Evolutionary conservation across 2,113 vertebrate species (phyloP).

Genomic region (Mesitornis unicolor): DNA sequence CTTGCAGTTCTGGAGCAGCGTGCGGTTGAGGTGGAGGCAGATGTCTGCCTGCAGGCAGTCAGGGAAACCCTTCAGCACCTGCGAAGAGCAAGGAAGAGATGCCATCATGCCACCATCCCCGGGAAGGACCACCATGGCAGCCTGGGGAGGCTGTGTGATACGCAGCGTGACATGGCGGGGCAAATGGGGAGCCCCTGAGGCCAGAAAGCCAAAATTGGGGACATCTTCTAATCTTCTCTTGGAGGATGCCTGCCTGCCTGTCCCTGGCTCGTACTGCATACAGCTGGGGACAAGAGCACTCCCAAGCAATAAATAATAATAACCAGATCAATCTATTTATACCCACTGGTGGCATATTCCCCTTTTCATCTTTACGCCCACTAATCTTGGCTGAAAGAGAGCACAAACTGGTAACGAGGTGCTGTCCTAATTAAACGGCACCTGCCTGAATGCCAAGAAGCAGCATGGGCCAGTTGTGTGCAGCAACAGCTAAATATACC

Average conservation of each 20-base stretch:
- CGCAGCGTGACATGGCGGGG: accelerated
- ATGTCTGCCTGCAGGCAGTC: slow-evolving; percentile 98
- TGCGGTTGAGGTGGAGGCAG: slow-evolving; percentile 95
- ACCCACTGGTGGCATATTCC: background rate
- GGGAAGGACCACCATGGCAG: accelerated
- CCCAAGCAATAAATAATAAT: background rate
- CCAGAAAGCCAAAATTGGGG: background rate
- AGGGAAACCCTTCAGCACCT: slow-evolving; percentile 97
- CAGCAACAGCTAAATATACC: slow-evolving; percentile 7
- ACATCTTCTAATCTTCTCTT: background rate
- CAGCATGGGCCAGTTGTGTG: background rate
- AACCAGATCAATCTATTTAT: background rate
- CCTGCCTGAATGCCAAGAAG: slow-evolving; percentile 1
- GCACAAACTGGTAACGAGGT: background rate
- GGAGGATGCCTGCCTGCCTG: background rate
- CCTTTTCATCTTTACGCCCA: background rate
- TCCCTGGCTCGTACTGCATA: background rate
- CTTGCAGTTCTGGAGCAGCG: slow-evolving; percentile 90
- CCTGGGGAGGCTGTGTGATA: background rate
- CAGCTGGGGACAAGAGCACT: background rate
- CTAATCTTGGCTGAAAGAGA: slow-evolving; percentile 4
- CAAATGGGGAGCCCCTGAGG: accelerated
- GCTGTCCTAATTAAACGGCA: slow-evolving; percentile 41
- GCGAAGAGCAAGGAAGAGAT: background rate
- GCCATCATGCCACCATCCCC: background rate